phyloP scores from a whole-genome alignment of 2,888 invertebrate species.

The Liopterus haemorrhoidalis region DNA sequence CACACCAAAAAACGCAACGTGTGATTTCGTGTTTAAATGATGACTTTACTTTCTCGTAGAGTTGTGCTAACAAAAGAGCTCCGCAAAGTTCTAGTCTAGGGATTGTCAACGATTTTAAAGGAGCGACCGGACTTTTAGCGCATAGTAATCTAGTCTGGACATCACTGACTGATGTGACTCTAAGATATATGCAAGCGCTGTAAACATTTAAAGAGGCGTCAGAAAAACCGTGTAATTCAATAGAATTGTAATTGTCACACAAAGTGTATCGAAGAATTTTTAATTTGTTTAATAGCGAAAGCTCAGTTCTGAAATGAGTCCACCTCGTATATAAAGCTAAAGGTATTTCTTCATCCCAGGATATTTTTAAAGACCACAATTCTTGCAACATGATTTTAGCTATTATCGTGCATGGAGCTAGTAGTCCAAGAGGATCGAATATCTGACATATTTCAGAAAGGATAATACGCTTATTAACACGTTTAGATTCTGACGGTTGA shows the following conservation, averaged over 20 bases:
- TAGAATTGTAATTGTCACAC: too few species aligned
- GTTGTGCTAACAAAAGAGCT: not conserved
- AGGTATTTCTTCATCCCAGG: constrained; percentile 4
- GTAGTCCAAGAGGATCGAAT: not conserved
- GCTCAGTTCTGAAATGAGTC: not conserved
- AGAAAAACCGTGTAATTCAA: constrained; percentile 7
- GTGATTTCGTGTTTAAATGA: not conserved
- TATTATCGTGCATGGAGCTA: constrained; percentile 4
- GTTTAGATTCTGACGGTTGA: not conserved
- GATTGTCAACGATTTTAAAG: constrained; percentile 2
- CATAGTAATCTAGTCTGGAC: not conserved
- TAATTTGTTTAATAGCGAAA: constrained; percentile 1
- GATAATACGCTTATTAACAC: constrained; percentile 6
- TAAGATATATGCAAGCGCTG: constrained; percentile 1
- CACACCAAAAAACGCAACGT: constrained; percentile 1
- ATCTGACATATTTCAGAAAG: not conserved
- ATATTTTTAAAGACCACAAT: constrained; percentile 5
- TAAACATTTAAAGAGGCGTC: constrained; percentile 2
- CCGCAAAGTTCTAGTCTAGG: constrained; percentile 6
- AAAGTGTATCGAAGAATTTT: not conserved
- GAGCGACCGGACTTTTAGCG: constrained; percentile 1
- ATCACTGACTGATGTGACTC: constrained; percentile 1
- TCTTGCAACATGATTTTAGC: constrained; percentile 8
- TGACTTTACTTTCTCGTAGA: not conserved
- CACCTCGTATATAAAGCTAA: constrained; percentile 2